Conservation (phyloP, 37 sponge, comb jelly and placozoan species). For the Sycon ciliatum region DNA sequence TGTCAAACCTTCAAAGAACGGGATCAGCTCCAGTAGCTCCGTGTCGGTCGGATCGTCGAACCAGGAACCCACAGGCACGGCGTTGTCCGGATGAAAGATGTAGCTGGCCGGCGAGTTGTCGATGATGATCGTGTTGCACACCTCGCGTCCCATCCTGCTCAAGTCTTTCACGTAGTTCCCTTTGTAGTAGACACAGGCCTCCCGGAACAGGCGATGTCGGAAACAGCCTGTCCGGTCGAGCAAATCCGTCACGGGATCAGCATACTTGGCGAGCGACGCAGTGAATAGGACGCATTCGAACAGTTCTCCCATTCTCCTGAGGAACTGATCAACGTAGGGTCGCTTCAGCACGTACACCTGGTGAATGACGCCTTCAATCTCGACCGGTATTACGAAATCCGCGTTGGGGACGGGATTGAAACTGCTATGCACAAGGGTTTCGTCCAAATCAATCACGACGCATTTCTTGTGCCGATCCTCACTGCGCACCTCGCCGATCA, state of each 20-base stretch:
- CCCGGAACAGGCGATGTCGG: constrained; percentile 73
- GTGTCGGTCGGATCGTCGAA: constrained; percentile 97
- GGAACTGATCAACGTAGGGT: constrained; percentile 92
- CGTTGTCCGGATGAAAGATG: constrained; percentile 97
- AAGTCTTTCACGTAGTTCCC: constrained; percentile 98
- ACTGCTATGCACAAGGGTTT: constrained; percentile 96
- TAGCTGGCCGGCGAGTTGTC: constrained; percentile 98
- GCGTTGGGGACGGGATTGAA: constrained; percentile 96
- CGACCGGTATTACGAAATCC: constrained; percentile 91
- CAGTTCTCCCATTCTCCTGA: constrained; percentile 84
- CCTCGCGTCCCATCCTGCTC: constrained; percentile 77
- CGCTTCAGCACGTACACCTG: constrained; percentile 98
- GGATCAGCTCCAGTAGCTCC: constrained; percentile 88
- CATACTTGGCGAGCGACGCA: constrained; percentile 96
- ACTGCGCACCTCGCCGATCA: too few relatives aligned
- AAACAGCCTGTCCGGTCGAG: constrained; percentile 78
- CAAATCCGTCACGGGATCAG: constrained; percentile 93
- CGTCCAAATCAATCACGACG: constrained; percentile 94
- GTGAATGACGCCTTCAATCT: constrained; percentile 78
- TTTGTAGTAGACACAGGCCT: constrained; percentile 91
- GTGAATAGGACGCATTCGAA: constrained; percentile 98
- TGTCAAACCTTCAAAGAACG: constrained; percentile 88
- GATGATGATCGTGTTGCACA: constrained; percentile 75
- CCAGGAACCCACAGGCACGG: constrained; percentile 95
- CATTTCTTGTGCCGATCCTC: constrained; percentile 59